Base-by-base conservation (phyloP, 2,888 invertebrate genomes). In the Pogonocherus hispidulus region DNA sequence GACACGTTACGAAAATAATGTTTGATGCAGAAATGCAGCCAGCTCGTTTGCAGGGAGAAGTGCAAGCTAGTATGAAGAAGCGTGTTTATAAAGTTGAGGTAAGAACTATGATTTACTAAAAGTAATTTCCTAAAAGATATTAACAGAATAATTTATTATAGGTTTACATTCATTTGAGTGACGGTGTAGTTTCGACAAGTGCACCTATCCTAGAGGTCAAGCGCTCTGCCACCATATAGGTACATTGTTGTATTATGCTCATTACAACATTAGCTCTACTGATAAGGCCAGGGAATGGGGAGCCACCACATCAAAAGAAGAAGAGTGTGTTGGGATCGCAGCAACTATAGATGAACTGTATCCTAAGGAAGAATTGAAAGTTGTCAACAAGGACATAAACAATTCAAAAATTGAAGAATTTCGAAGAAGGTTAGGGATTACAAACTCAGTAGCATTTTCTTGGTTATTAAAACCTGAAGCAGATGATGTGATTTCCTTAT, bases 61-160 rank as follows among this genome's bases (percentile, higher is more conserved):
- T 64, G 1, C 35, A 35, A 3, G 64, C 55, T 20, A 56, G 64
- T 19, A 64, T 64, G 64, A 64, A 55, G 16, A 47, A 54, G 3
- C 6, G 16, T 37, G 6, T 14, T 1, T 56, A 56, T 49, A 46
- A 18, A 1, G 27, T 64, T 11, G 63, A 63, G 41, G 63, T 52
- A 37, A 37, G 11, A 35, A 11, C 11, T 35, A 27, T 14, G 18
- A 32, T 46, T 46, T 14, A 6, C 1, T 46, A 46, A 46, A 14
- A 46, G 6, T 2, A 46, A 2, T 1, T 46, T 46, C 1, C 2
- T 46, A 1, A 20, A 9, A 3, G 20, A 11, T 11, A 11, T 2
- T 37, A 37, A 23, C 23, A 23, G 6, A 11, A 11, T 19, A 20
- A 20, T 47, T 47, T 37, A 3, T 20, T 47, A 19, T 19, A 47